These are phyloP conservation scores for Agonopterix subpropinquella DNA, from an alignment of 2,888 invertebrate genomes.

Conservation along the genomic window DNA sequence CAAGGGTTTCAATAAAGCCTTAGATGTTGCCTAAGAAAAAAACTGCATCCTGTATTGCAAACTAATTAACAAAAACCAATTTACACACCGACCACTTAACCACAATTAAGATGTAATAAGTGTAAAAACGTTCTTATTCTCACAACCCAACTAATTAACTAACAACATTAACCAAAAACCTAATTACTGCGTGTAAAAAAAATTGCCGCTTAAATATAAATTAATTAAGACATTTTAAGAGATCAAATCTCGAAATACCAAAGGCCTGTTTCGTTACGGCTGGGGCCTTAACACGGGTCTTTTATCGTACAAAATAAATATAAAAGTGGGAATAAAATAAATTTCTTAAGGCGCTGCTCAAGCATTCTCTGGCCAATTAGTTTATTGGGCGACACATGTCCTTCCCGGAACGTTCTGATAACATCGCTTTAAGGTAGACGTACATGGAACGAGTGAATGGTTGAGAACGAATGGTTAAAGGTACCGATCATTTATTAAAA, in stretches of 20 bases:
- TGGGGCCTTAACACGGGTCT: neutral
- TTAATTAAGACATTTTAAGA: slow-evolving; percentile 44
- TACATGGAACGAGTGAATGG: slow-evolving; percentile 10
- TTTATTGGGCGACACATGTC: slow-evolving; percentile 71
- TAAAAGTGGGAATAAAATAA: slow-evolving; percentile 41
- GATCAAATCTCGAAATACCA: slow-evolving; percentile 30
- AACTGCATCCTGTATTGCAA: too few species aligned
- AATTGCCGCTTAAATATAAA: slow-evolving; percentile 37
- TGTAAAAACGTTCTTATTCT: too few species aligned
- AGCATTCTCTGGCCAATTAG: slow-evolving; percentile 68
- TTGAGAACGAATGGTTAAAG: neutral
- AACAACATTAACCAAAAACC: slow-evolving; percentile 4
- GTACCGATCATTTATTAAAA: slow-evolving; percentile 6
- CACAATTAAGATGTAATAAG: too few species aligned
- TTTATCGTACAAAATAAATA: slow-evolving; percentile 26
- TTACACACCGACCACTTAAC: too few species aligned
- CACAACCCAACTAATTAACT: neutral
- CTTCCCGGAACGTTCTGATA: slow-evolving; percentile 65
- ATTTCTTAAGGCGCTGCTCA: slow-evolving; percentile 38
- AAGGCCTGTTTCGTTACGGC: slow-evolving; percentile 15
- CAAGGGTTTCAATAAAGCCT: too few species aligned
- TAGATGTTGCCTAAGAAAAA: too few species aligned
- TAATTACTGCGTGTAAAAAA: slow-evolving; percentile 20
- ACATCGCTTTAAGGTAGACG: slow-evolving; percentile 36
- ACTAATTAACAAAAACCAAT: too few species aligned